These are phyloP conservation scores for Thryonomys swinderianus DNA, from an alignment of 2,113 vertebrate species.

Conservation along the genomic window DNA sequence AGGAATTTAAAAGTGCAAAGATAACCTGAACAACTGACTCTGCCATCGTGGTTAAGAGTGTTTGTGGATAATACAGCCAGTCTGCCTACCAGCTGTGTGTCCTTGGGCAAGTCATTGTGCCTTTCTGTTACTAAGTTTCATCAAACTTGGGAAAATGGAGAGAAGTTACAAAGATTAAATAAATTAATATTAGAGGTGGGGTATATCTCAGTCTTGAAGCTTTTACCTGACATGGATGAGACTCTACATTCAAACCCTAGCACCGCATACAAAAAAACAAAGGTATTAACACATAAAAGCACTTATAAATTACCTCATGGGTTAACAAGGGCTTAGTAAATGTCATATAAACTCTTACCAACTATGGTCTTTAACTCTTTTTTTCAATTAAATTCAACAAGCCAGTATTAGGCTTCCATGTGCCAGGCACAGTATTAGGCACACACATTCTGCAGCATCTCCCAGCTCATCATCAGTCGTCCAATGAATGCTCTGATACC, in stretches of 20 bases:
- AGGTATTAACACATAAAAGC: slow-evolving; percentile 11
- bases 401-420: neutral
- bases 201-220: neutral
- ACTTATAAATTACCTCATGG: neutral
- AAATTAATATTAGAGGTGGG: neutral
- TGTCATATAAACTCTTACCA: slow-evolving; percentile 17
- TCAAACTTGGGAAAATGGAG: slow-evolving; percentile 20
- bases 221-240: neutral
- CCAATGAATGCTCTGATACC: neutral
- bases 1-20: slow-evolving; percentile 58
- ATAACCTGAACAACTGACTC: slow-evolving; percentile 41
- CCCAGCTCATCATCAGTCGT: neutral
- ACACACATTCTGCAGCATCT: slow-evolving; percentile 13
- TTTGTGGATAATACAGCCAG: neutral
- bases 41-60: neutral
- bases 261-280: neutral
- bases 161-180: slow-evolving; percentile 7
- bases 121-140: slow-evolving; percentile 26
- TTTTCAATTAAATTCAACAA: slow-evolving; percentile 43
- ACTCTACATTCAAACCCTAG: neutral
- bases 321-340: neutral
- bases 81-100: neutral
- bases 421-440: neutral
- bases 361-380: neutral
- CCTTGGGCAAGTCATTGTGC: neutral